phyloP scores from a whole-genome alignment of 1,140 invertebrate genomes.

The Aethina tumida region DNA sequence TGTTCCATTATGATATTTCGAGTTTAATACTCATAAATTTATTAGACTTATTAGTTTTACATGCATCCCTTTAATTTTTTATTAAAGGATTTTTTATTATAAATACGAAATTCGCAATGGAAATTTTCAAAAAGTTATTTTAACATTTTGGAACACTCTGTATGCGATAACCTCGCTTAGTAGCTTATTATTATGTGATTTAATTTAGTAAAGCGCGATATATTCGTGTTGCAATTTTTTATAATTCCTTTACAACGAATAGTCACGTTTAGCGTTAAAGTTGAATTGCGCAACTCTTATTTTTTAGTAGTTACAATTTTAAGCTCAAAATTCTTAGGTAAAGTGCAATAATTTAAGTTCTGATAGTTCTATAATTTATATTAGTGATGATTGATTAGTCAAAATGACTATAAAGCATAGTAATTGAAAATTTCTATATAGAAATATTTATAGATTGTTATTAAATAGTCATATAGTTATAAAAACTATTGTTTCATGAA shows the following conservation, averaged over 20 bases:
- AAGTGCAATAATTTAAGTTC: slow-evolving; percentile 21
- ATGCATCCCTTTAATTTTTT: background rate
- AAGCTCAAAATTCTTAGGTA: slow-evolving; percentile 19
- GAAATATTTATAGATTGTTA: slow-evolving; percentile 12
- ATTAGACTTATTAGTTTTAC: background rate
- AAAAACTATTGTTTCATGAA: slow-evolving; percentile 10
- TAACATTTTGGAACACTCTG: background rate
- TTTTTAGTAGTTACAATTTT: slow-evolving; percentile 1
- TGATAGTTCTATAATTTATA: slow-evolving; percentile 14
- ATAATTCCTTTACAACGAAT: slow-evolving; percentile 12
- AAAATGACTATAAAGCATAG: slow-evolving; percentile 16
- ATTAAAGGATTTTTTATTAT: background rate
- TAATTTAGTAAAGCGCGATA: slow-evolving; percentile 7
- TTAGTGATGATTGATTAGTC: slow-evolving; percentile 19
- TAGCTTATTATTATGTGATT: slow-evolving; percentile 12
- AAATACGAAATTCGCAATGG: background rate
- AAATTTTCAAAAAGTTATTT: background rate
- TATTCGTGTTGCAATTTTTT: background rate
- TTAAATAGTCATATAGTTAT: slow-evolving; percentile 13
- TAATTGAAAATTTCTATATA: background rate
- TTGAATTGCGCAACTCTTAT: slow-evolving; percentile 2
- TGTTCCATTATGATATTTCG: too few relatives aligned
- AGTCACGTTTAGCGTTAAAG: slow-evolving; percentile 3
- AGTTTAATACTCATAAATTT: background rate
- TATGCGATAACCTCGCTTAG: slow-evolving; percentile 5